These are phyloP conservation scores for Sarcophaga peregrina DNA, from an alignment of 1,140 invertebrate genomes.

Conservation along the genomic window DNA sequence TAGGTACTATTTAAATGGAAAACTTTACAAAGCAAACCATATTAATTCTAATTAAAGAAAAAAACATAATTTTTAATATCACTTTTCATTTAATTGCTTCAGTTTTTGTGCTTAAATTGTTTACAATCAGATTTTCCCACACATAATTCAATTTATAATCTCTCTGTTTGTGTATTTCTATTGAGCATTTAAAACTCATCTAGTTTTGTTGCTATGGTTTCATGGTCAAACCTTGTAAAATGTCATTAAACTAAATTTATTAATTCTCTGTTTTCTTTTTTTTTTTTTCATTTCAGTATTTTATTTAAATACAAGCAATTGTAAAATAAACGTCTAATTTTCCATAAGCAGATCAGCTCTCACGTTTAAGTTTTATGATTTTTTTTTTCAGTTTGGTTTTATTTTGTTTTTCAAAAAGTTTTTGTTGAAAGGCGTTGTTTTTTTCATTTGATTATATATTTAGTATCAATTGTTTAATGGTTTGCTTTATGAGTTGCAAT, in stretches of 20 bases:
- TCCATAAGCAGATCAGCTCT: not conserved
- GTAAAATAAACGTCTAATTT: not conserved
- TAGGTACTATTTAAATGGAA: not conserved
- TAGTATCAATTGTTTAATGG: not conserved
- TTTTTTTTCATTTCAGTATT: too few relatives aligned
- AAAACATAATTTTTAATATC: too few relatives aligned
- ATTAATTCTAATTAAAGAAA: too few relatives aligned
- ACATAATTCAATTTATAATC: not conserved
- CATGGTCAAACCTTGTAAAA: conserved; percentile 26
- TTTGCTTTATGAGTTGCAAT: not conserved
- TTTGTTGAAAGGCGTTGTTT: not conserved
- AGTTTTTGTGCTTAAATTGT: too few relatives aligned
- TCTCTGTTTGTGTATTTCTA: not conserved
- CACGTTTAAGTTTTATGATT: not conserved
- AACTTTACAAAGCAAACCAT: not conserved
- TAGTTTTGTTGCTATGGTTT: not conserved
- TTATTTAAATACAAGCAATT: not conserved
- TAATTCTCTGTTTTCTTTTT: not conserved
- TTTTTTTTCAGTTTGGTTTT: not conserved
- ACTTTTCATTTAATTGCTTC: too few relatives aligned
- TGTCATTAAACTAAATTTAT: conserved; percentile 18
- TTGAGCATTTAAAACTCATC: not conserved
- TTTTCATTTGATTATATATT: not conserved
- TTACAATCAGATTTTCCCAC: not conserved
- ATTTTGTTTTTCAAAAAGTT: not conserved